Evolutionary conservation across 1,140 invertebrate genomes (phyloP).

Genomic region (Brachionus rotundiformis): DNA sequence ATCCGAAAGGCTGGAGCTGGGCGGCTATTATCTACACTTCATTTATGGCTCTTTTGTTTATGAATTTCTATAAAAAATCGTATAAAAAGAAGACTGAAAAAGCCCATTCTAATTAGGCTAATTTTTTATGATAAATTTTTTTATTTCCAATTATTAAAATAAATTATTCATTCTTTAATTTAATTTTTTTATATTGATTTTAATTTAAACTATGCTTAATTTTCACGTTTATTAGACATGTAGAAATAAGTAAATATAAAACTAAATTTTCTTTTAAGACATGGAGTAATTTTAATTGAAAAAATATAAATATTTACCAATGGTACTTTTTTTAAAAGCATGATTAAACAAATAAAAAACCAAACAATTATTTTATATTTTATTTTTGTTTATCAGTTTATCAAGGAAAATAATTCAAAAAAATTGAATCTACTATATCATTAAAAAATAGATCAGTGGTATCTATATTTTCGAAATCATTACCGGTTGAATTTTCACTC

Average conservation of each 20-base stretch:
- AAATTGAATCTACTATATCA: not conserved
- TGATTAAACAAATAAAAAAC: too few relatives aligned
- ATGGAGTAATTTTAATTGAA: too few relatives aligned
- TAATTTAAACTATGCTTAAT: too few relatives aligned
- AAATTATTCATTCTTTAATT: not conserved
- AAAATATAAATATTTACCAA: too few relatives aligned
- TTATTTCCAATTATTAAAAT: not conserved
- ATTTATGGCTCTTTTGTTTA: slow-evolving; percentile 14
- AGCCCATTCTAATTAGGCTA: not conserved
- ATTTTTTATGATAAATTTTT: slow-evolving; percentile 1
- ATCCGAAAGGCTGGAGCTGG: slow-evolving; percentile 33
- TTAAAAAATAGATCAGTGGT: not conserved
- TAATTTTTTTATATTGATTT: not conserved
- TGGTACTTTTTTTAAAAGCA: too few relatives aligned
- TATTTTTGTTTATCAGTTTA: too few relatives aligned
- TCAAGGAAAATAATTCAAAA: too few relatives aligned
- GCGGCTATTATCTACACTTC: slow-evolving; percentile 15
- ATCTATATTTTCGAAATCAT: not conserved
- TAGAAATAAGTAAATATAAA: too few relatives aligned
- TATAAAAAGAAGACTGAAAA: not conserved
- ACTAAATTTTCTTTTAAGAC: too few relatives aligned
- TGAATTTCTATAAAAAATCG: slow-evolving; percentile 36
- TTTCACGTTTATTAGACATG: too few relatives aligned
- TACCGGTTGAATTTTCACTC: not conserved
- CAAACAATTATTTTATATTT: too few relatives aligned